A percentile compares a stretch with the other conserved stretches of the same genome.
Evolutionary conservation across 1,140 invertebrate genomes (phyloP).

Genomic region (Nasonia vitripennis): DNA sequence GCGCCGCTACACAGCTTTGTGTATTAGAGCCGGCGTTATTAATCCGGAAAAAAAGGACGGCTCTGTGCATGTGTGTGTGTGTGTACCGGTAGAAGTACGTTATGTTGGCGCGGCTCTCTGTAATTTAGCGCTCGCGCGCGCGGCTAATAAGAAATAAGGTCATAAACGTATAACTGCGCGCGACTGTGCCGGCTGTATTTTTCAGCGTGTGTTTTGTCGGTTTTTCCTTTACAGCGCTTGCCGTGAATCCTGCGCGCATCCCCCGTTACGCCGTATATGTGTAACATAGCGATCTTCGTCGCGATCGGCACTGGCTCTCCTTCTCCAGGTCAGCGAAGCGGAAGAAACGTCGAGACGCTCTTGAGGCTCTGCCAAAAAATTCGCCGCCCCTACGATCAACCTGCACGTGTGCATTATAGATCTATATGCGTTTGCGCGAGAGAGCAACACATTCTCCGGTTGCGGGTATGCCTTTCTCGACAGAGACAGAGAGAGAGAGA

Average conservation of each 20-base stretch:
- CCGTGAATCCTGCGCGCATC: neutral
- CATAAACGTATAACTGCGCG: slow-evolving; percentile 15
- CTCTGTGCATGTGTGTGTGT: neutral
- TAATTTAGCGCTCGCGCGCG: neutral
- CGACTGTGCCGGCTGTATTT: neutral
- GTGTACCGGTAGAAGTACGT: neutral
- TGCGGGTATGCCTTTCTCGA: slow-evolving; percentile 17
- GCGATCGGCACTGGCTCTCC: neutral
- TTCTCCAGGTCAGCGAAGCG: neutral
- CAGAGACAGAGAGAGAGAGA: neutral
- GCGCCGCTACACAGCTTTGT: neutral
- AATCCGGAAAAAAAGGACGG: neutral
- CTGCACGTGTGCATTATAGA: neutral
- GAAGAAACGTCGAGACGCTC: neutral
- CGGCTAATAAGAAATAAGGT: slow-evolving; percentile 32
- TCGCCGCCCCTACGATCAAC: neutral
- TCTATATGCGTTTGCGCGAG: neutral
- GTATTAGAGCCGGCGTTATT: neutral
- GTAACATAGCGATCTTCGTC: neutral
- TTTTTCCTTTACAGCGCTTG: neutral
- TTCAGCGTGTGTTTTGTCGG: neutral
- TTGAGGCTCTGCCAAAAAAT: slow-evolving; percentile 5
- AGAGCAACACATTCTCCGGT: slow-evolving; percentile 4
- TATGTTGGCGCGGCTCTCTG: neutral
- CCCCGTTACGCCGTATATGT: neutral